Conservation (phyloP, 1,140 invertebrate genomes). For the Zaprionus tsacasi region DNA sequence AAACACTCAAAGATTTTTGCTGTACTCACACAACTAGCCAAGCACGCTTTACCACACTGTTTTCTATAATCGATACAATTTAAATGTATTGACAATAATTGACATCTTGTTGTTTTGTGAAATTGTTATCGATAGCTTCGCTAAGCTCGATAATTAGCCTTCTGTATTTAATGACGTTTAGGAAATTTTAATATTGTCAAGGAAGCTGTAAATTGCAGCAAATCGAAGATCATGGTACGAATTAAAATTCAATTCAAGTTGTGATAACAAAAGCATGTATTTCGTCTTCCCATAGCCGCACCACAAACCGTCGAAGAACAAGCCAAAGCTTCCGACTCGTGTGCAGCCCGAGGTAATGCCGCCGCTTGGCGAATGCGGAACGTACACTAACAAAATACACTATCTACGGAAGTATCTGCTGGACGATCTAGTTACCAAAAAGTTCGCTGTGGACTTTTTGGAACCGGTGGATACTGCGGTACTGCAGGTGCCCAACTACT, state of each 20-base stretch:
- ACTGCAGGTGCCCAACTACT: slow-evolving; percentile 52
- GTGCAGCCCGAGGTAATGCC: slow-evolving; percentile 53
- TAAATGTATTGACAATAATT: neutral
- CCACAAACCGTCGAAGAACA: slow-evolving; percentile 2
- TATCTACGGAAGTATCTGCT: slow-evolving; percentile 57
- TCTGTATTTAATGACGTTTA: neutral
- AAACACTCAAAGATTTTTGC: too few relatives aligned
- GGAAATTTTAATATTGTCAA: neutral
- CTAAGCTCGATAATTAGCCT: neutral
- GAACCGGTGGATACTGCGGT: slow-evolving; percentile 50
- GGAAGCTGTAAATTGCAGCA: neutral
- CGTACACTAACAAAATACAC: slow-evolving; percentile 64
- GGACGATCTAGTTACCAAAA: slow-evolving; percentile 52
- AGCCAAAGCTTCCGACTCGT: slow-evolving; percentile 34
- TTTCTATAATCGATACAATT: neutral
- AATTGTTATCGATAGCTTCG: neutral
- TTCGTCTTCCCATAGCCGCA: neutral
- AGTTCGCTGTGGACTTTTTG: slow-evolving; percentile 59
- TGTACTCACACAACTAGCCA: neutral
- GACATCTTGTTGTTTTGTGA: neutral
- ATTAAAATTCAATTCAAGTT: neutral
- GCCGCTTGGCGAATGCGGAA: slow-evolving; percentile 11
- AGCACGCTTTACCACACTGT: neutral
- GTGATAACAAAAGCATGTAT: neutral
- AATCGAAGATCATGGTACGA: neutral